phyloP scores from a whole-genome alignment of 2,113 vertebrate genomes.

The Atlantisia rogersi region DNA sequence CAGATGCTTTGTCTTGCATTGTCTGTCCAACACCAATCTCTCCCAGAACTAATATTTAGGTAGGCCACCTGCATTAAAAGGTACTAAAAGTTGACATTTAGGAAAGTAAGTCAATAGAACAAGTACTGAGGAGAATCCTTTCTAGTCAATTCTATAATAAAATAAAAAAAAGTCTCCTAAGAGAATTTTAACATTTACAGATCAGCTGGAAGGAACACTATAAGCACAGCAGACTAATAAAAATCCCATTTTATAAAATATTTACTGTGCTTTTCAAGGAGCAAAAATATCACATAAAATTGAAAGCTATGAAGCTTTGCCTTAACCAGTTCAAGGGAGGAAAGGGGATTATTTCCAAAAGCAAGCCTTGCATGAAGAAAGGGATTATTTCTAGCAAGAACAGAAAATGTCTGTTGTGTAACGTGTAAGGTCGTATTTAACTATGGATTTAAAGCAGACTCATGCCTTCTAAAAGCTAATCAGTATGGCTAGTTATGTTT shows the following conservation, averaged over 20 bases:
- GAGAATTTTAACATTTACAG: slow-evolving; percentile 51
- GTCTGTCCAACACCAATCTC: background rate
- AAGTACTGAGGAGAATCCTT: background rate
- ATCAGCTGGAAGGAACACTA: slow-evolving; percentile 21
- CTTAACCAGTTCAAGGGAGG: background rate
- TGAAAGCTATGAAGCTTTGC: background rate
- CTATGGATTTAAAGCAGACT: background rate
- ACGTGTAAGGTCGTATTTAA: background rate
- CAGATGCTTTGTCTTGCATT: background rate
- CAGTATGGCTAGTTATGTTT: background rate
- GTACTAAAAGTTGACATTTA: background rate
- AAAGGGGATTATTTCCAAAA: slow-evolving; percentile 11
- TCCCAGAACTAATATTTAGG: background rate
- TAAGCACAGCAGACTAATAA: background rate
- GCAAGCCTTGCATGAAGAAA: background rate
- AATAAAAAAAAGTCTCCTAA: background rate
- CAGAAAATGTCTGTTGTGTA: background rate
- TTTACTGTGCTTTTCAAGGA: background rate
- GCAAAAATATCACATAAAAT: background rate
- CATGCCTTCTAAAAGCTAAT: background rate
- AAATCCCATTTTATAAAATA: slow-evolving; percentile 16
- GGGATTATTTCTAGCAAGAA: background rate
- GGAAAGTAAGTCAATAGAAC: slow-evolving; percentile 18
- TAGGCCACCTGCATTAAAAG: background rate
- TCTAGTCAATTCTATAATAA: slow-evolving; percentile 10